A percentile compares a stretch with the other conserved stretches of the same genome.
Evolutionary conservation across 2,797 vertebrate genomes (phyloP).

Genomic region (Paramormyrops hopkinsi): DNA sequence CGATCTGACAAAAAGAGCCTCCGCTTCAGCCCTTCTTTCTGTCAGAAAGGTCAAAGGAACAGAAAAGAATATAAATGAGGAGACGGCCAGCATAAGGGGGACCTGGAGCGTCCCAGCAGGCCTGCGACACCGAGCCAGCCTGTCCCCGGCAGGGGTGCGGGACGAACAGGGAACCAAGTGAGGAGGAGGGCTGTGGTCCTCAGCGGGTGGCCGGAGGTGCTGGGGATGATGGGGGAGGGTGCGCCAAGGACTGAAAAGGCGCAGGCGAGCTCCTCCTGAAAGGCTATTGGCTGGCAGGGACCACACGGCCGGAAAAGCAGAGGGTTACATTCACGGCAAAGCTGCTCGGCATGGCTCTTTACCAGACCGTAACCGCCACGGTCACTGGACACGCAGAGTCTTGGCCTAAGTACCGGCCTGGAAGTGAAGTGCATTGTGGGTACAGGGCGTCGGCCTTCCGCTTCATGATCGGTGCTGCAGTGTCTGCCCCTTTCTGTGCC

Average conservation of each 20-base stretch:
- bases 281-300: background rate
- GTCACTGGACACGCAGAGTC: background rate
- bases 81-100: conserved; percentile 40
- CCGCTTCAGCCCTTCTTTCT: conserved; percentile 30
- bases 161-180: background rate
- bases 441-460: conserved; percentile 47
- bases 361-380: background rate
- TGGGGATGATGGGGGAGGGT: background rate
- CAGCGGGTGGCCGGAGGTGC: background rate
- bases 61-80: conserved; percentile 64
- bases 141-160: background rate
- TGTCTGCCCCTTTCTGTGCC: conserved; percentile 9
- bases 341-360: background rate
- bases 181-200: background rate
- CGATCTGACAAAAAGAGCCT: background rate
- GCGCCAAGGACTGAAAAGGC: background rate
- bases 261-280: background rate
- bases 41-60: conserved; percentile 55
- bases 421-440: conserved; percentile 18
- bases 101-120: conserved; percentile 48
- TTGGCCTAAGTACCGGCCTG: background rate
- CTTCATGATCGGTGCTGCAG: conserved; percentile 41
- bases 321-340: background rate
- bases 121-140: conserved; percentile 10
- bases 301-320: background rate